Conservation (phyloP, 2,888 invertebrate genomes). For the Calameuta filiformis region DNA sequence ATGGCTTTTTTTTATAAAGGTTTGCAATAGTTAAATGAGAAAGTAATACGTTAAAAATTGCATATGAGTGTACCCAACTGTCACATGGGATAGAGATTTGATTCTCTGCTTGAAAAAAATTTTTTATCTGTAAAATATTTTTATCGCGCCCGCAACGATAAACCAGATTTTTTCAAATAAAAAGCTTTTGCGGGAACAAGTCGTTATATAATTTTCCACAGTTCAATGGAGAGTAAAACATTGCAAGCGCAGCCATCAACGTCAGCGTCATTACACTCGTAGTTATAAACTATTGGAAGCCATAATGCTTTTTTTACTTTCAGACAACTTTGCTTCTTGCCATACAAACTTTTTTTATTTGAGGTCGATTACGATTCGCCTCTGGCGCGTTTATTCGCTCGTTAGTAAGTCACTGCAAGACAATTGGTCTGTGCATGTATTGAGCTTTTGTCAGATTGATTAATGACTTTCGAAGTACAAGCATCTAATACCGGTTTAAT, state of each 20-base stretch:
- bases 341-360: background rate
- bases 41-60: background rate
- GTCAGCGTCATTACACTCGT: background rate
- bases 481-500: background rate
- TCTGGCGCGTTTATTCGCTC: background rate
- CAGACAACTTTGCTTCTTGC: background rate
- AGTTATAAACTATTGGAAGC: background rate
- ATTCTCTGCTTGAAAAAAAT: background rate
- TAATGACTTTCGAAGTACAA: background rate
- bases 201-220: background rate
- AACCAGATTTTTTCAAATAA: background rate
- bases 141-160: background rate
- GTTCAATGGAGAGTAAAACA: background rate
- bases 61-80: background rate
- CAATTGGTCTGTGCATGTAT: background rate
- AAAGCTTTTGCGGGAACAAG: background rate
- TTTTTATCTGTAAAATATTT: background rate
- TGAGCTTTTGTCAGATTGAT: background rate
- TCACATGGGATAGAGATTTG: background rate
- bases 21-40: background rate
- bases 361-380: background rate
- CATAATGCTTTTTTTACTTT: background rate
- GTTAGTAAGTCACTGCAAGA: background rate
- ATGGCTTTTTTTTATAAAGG: background rate
- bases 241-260: background rate